Evolutionary conservation across 2,888 invertebrate genomes (phyloP).

Genomic region (Drosophila siamana): DNA sequence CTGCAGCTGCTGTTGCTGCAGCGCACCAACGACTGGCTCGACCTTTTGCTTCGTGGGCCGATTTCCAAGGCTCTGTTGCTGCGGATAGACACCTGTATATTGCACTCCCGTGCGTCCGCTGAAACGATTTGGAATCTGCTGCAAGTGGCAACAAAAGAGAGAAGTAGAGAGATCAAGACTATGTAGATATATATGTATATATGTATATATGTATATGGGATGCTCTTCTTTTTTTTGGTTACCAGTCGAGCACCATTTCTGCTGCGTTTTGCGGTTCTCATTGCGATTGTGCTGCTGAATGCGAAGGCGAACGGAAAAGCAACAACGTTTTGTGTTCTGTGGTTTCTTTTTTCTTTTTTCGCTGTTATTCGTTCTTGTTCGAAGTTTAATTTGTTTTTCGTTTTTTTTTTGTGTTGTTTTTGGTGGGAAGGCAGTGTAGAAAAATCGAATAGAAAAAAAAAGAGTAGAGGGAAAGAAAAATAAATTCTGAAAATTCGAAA

Average conservation of each 20-base stretch:
- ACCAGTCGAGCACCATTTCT: constrained; percentile 43
- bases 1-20: constrained; percentile 60
- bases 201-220: too few species aligned
- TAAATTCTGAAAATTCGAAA: constrained; percentile 38
- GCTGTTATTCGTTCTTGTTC: too few species aligned
- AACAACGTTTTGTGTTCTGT: too few species aligned
- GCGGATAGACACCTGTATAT: constrained; percentile 41
- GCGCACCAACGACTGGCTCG: constrained; percentile 35
- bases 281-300: constrained; percentile 16
- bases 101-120: constrained; percentile 40
- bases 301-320: too few species aligned
- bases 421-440: too few species aligned
- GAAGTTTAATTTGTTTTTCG: too few species aligned
- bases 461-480: neutral
- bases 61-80: constrained; percentile 32
- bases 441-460: neutral
- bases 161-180: too few species aligned
- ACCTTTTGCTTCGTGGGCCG: constrained; percentile 43
- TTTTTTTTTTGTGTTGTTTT: too few species aligned
- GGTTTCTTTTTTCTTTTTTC: too few species aligned
- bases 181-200: too few species aligned
- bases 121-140: constrained; percentile 48
- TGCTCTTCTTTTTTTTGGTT: constrained; percentile 3
- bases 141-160: neutral
- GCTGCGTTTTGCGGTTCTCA: constrained; percentile 45